phyloP scores from a whole-genome alignment of 2,797 vertebrate species.

The Kryptolebias ocellatus region DNA sequence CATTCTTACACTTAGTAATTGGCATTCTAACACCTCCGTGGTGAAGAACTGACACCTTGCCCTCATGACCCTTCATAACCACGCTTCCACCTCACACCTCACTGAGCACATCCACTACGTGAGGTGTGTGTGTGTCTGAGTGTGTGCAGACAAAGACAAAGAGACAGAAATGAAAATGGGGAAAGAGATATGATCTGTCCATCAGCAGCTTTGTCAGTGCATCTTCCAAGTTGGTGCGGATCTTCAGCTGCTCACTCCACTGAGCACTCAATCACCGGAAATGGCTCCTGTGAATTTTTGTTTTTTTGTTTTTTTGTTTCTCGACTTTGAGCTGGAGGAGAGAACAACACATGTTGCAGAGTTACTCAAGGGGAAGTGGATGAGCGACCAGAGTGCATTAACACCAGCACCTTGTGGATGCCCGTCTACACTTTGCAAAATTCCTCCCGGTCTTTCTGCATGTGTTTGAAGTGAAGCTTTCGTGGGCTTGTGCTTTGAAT shows the following conservation, averaged over 20 bases:
- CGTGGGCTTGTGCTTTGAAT: conserved; percentile 84
- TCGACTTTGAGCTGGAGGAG: conserved; percentile 45
- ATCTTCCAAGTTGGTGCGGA: conserved; percentile 51
- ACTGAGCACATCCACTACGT: conserved; percentile 38
- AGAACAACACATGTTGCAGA: conserved; percentile 39
- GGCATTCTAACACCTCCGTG: conserved; percentile 65
- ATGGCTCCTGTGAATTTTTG: conserved; percentile 53
- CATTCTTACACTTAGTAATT: conserved; percentile 64
- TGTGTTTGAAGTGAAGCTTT: conserved; percentile 70
- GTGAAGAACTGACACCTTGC: conserved; percentile 54
- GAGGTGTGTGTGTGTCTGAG: background rate
- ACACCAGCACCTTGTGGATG: conserved; percentile 36
- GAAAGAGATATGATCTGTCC: conserved; percentile 60
- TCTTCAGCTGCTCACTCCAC: conserved; percentile 66
- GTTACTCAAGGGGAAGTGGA: conserved; percentile 59
- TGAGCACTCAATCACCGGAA: conserved; percentile 69
- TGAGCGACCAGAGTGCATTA: conserved; percentile 63
- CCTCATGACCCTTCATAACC: conserved; percentile 57
- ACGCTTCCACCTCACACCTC: conserved; percentile 56
- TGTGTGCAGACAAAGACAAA: conserved; percentile 13
- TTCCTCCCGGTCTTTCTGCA: conserved; percentile 62
- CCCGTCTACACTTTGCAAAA: conserved; percentile 40
- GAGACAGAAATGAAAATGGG: conserved; percentile 22
- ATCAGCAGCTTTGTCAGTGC: conserved; percentile 49
- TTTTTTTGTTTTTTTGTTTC: background rate